Conservation (phyloP, 2,888 invertebrate genomes). For the Chymomyza amoena region DNA sequence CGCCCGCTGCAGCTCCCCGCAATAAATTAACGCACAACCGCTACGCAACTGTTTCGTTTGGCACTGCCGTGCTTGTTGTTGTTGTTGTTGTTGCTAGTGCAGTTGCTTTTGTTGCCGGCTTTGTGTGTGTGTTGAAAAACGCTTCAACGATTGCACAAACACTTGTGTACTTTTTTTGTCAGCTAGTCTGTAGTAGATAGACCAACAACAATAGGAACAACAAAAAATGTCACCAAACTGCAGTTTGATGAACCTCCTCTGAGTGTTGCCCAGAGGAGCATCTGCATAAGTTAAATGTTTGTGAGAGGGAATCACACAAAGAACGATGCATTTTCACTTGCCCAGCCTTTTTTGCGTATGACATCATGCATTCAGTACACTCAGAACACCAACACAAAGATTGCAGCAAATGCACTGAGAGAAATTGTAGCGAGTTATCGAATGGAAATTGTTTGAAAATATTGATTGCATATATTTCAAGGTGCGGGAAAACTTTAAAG, state of each 20-base stretch:
- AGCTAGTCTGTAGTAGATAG: background rate
- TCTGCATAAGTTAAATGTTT: background rate
- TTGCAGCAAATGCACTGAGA: background rate
- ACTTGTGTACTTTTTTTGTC: conserved; percentile 56
- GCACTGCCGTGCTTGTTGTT: background rate
- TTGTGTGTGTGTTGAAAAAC: conserved; percentile 23
- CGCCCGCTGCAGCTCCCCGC: conserved; percentile 19
- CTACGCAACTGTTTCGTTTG: background rate
- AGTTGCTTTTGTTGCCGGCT: conserved; percentile 12
- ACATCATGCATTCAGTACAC: background rate
- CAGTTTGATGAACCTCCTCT: conserved; percentile 64
- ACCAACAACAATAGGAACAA: conserved; percentile 8
- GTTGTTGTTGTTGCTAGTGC: conserved; percentile 6
- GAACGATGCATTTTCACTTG: background rate
- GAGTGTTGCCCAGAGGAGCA: conserved; percentile 3
- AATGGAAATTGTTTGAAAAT: too few relatives aligned
- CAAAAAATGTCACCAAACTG: conserved; percentile 2
- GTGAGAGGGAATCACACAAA: conserved; percentile 26
- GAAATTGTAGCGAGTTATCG: background rate
- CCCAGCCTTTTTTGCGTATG: conserved; percentile 18
- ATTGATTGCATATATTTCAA: too few relatives aligned
- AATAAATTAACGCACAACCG: conserved; percentile 2
- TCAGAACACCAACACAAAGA: conserved; percentile 34
- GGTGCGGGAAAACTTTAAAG: too few relatives aligned
- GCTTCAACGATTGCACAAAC: conserved; percentile 33